Evolutionary conservation across 2,113 vertebrate species (phyloP), one percentile per base, ranked within the genome.

Genomic region (Periophthalmodon schlosseri): DNA sequence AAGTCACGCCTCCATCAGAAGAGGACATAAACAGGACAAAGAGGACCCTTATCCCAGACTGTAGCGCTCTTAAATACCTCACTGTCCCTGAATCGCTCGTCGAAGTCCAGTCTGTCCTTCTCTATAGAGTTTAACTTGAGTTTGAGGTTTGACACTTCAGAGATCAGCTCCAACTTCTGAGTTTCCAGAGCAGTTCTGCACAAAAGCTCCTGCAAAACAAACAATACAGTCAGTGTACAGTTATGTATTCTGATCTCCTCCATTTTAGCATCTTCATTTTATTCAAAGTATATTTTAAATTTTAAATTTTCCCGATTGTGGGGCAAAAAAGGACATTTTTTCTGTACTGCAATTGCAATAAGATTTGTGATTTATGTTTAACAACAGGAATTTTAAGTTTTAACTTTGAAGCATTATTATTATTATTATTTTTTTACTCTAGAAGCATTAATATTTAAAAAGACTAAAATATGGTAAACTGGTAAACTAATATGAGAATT

Each of bases 61-160:
- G 57, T 11, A 73, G n/a, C 54, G 70, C 64, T 82, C 97, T 2
- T 7, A 4, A 97, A 88, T 84, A 98, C 98, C 93, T 98, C 96
- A 4, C 95, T 95, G 88, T 97, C 96, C 82, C 95, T 94, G 86
- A 96, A 98, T 67, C 95, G 86, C 3, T 96, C 96, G 82, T 96
- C 95, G 76, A 93, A 96, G 83, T 97, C 94, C 66, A 95, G 72
- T 61, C 94, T 93, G 71, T 99, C 95, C 83, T 96, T 99, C 76
- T 97, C 95, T 36, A 97, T 89, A 46, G 93, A 80, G 0, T 95
- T 95, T 81, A 97, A 91, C 77, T 98, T 99, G 75, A 99, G 89
- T 90, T 98, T 99, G 70, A 99, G 87, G 85, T 96, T 97, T 76
- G 97, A 98, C 82, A 98, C 84, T 89, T 99, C 98, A 15, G 96